A percentile compares a stretch with the other conserved stretches of the same genome.
Conservation (phyloP, 1,140 invertebrate species). For the Aphidius gifuensis region DNA sequence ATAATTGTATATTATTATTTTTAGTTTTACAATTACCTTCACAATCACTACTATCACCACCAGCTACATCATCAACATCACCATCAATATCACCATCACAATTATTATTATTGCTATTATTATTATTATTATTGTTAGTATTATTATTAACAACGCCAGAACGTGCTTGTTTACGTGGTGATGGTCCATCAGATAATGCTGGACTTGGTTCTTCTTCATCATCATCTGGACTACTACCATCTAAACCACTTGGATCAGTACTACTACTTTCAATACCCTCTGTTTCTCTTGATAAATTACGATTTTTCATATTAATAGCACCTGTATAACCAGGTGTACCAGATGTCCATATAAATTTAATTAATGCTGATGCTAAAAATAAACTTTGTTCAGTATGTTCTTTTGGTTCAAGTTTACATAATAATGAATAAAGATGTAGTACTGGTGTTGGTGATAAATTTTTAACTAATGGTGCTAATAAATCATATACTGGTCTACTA, state of each 20-base stretch:
- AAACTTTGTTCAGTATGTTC: slow-evolving; percentile 92
- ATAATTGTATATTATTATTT: slow-evolving; percentile 48
- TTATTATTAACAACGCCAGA: slow-evolving; percentile 35
- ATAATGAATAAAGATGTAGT: slow-evolving; percentile 79
- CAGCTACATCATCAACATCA: slow-evolving; percentile 1
- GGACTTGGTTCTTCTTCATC: slow-evolving; percentile 60
- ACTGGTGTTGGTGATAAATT: slow-evolving; percentile 84
- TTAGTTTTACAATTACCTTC: slow-evolving; percentile 52
- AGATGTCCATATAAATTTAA: slow-evolving; percentile 85
- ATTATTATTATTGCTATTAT: slow-evolving; percentile 46
- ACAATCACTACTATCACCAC: slow-evolving; percentile 18
- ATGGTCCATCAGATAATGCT: slow-evolving; percentile 51
- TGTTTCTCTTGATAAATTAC: slow-evolving; percentile 40
- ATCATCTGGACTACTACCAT: slow-evolving; percentile 71
- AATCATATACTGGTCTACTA: slow-evolving; percentile 87
- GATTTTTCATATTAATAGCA: slow-evolving; percentile 48
- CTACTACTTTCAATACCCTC: slow-evolving; percentile 53
- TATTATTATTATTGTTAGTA: slow-evolving; percentile 49
- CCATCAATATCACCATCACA: slow-evolving; percentile 34
- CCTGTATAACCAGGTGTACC: slow-evolving; percentile 58
- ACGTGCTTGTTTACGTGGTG: slow-evolving; percentile 52
- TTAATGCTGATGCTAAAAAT: slow-evolving; percentile 82
- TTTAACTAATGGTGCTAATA: slow-evolving; percentile 84
- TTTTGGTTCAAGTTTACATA: slow-evolving; percentile 81
- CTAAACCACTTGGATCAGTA: slow-evolving; percentile 63